Conservation (phyloP, 37 sponge, comb jelly and placozoan genomes). For the Amphimedon queenslandica region DNA sequence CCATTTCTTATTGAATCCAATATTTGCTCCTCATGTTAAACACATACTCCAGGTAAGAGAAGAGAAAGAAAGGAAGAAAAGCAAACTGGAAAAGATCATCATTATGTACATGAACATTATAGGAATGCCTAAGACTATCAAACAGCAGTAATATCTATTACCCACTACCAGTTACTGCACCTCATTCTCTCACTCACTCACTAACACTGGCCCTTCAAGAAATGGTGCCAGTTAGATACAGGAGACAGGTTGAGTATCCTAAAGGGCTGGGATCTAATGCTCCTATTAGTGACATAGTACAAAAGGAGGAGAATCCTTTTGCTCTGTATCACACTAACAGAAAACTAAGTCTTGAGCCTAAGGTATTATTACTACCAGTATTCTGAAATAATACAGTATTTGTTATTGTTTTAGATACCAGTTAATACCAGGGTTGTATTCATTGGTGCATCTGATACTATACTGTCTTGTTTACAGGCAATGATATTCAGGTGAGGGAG, state of each 20-base stretch:
- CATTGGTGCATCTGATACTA: constrained; percentile 91
- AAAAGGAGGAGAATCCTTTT: constrained; percentile 39
- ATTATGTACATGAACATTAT: background rate
- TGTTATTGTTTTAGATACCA: constrained; percentile 38
- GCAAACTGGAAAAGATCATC: background rate
- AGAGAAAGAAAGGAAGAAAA: background rate
- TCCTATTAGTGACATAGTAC: constrained; percentile 66
- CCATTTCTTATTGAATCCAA: constrained; percentile 82
- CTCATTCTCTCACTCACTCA: background rate
- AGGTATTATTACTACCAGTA: constrained; percentile 63
- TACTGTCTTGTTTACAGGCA: constrained; percentile 75
- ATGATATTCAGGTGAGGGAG: constrained; percentile 49
- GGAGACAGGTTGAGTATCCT: constrained; percentile 85
- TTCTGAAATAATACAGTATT: background rate
- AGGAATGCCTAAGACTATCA: constrained; percentile 76
- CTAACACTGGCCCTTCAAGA: background rate
- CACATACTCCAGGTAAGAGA: constrained; percentile 74
- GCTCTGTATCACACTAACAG: constrained; percentile 96
- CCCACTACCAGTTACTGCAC: constrained; percentile 27
- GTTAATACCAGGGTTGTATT: constrained; percentile 89
- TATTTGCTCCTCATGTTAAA: constrained; percentile 77
- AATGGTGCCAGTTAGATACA: constrained; percentile 76
- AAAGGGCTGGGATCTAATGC: constrained; percentile 63
- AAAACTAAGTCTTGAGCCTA: constrained; percentile 91
- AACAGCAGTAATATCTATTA: constrained; percentile 79